A percentile compares a stretch with the other conserved stretches of the same genome.
phyloP scores from a whole-genome alignment of 2,113 vertebrate species.

The Pao palembangensis region DNA sequence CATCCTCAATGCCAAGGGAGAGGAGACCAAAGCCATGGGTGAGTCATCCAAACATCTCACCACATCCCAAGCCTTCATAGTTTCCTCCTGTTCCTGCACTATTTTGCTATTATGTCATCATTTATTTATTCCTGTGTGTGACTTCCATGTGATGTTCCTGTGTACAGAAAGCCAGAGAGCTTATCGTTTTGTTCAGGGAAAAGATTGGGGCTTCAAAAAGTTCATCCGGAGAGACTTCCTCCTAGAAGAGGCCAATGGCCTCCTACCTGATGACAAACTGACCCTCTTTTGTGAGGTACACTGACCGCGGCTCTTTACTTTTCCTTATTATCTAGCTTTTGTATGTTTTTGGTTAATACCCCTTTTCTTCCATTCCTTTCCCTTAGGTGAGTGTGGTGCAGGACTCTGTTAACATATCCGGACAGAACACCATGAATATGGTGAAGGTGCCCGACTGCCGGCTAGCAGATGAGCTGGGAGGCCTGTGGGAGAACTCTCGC shows the following conservation, averaged over 20 bases:
- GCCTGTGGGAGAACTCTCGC: slow-evolving; percentile 94
- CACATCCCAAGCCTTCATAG: too few species aligned
- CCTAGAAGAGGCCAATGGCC: slow-evolving; percentile 76
- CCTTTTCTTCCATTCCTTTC: neutral
- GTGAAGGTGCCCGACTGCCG: slow-evolving; percentile 97
- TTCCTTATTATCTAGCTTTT: neutral
- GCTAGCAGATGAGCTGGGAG: slow-evolving; percentile 92
- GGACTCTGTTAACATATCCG: slow-evolving; percentile 97
- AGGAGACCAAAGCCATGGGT: slow-evolving; percentile 99
- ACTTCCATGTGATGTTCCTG: slow-evolving; percentile 4
- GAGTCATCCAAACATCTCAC: slow-evolving; percentile 7
- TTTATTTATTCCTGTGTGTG: neutral
- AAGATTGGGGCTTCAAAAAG: slow-evolving; percentile 79
- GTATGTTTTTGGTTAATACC: too few species aligned
- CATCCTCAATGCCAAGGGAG: slow-evolving; percentile 96
- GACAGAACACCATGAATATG: slow-evolving; percentile 99
- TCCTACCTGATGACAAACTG: slow-evolving; percentile 77
- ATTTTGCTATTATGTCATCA: neutral
- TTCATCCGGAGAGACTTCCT: slow-evolving; percentile 78
- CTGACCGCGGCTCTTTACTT: neutral
- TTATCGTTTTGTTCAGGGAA: slow-evolving; percentile 78
- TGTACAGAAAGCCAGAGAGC: slow-evolving; percentile 76
- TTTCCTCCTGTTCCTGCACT: neutral
- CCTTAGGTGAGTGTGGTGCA: slow-evolving; percentile 94
- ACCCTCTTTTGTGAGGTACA: slow-evolving; percentile 77